Evolutionary conservation across 2,888 invertebrate genomes (phyloP).

Genomic region (Pyrgus malvae): DNA sequence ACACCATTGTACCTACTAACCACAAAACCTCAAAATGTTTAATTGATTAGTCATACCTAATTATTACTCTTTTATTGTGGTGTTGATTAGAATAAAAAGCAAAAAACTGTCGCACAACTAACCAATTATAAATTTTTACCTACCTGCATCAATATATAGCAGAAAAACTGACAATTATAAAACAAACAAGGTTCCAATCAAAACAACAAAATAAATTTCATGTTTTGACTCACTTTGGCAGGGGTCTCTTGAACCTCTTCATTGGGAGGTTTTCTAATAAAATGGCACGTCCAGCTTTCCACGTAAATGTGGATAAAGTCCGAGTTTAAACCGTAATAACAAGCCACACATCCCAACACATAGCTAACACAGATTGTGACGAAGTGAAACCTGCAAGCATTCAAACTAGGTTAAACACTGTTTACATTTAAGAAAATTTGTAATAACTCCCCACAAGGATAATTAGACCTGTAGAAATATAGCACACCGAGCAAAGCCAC

Average conservation of each 20-base stretch:
- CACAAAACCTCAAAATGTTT: no score
- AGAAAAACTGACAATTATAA: not conserved
- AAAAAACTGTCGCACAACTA: no score
- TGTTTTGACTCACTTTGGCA: conserved; percentile 51
- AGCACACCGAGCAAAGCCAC: conserved; percentile 61
- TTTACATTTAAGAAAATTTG: conserved; percentile 9
- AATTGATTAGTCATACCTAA: no score
- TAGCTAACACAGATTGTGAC: conserved; percentile 67
- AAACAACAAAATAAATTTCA: conserved; percentile 17
- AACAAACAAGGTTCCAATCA: not conserved
- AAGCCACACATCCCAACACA: conserved; percentile 77
- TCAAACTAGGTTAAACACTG: conserved; percentile 20
- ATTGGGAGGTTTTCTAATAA: conserved; percentile 47
- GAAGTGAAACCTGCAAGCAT: conserved; percentile 70
- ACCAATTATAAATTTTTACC: no score
- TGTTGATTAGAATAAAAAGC: no score
- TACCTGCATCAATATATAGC: no score
- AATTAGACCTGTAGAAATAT: conserved; percentile 67
- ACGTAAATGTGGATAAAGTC: conserved; percentile 59
- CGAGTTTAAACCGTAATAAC: conserved; percentile 69
- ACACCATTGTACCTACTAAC: no score
- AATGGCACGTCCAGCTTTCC: conserved; percentile 65
- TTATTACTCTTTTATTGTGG: no score
- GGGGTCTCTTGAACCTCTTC: conserved; percentile 42
- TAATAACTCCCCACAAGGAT: conserved; percentile 14